A percentile compares a stretch with the other conserved stretches of the same genome.
phyloP scores from a whole-genome alignment of 2,113 vertebrate species.

The Castor canadensis region DNA sequence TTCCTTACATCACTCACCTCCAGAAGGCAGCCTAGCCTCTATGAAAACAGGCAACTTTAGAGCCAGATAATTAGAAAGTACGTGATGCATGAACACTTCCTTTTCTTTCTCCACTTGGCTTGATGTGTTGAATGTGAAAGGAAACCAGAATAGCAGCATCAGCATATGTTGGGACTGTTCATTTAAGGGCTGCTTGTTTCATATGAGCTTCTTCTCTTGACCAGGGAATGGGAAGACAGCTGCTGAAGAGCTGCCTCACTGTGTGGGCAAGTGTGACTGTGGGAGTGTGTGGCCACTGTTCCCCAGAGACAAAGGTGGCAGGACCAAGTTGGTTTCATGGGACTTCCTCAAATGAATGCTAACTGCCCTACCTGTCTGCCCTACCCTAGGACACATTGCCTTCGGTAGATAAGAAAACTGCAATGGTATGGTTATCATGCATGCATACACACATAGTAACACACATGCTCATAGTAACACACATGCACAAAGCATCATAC shows the following conservation, averaged over 20 bases:
- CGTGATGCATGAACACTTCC: background rate
- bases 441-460: background rate
- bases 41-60: background rate
- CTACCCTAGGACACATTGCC: background rate
- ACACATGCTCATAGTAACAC: background rate
- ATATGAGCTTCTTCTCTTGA: background rate
- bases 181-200: background rate
- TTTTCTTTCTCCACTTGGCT: slow-evolving; percentile 4
- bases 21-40: background rate
- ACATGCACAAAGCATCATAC: no score
- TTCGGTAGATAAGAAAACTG: background rate
- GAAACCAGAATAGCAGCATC: slow-evolving; percentile 36
- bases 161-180: slow-evolving; percentile 5
- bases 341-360: background rate
- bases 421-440: background rate
- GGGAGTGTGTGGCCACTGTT: background rate
- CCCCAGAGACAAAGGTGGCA: background rate
- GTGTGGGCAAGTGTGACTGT: background rate
- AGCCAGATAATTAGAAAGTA: slow-evolving; percentile 53
- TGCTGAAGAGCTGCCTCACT: background rate
- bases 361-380: no score
- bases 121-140: slow-evolving; percentile 17
- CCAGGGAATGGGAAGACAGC: background rate
- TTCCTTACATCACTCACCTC: background rate
- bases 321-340: background rate